Percentiles rank a stretch among this genome's conserved stretches.
phyloP scores from a whole-genome alignment of 2,888 invertebrate species.

The Rosalia funebris region DNA sequence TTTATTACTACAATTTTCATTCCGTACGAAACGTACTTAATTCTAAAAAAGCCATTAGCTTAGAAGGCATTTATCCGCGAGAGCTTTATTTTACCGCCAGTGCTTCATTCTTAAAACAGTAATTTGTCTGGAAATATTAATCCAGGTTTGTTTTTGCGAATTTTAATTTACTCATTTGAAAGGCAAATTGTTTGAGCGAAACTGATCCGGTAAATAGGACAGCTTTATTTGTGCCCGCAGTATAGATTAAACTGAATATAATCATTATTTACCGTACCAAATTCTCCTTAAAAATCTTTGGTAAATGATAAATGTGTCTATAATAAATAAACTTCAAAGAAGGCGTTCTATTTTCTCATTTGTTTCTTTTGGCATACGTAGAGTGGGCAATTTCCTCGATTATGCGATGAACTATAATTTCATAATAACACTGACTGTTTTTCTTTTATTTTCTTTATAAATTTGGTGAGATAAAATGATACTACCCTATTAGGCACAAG shows the following conservation, averaged over 20 bases:
- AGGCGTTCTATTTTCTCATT: too few species aligned
- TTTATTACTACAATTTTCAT: conserved; percentile 27
- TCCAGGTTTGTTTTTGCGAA: conserved; percentile 45
- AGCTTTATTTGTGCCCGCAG: conserved; percentile 40
- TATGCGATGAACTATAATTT: too few species aligned
- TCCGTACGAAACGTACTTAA: conserved; percentile 27
- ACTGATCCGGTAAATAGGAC: conserved; percentile 38
- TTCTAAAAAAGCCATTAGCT: conserved; percentile 32
- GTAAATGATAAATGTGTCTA: background rate
- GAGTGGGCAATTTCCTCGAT: too few species aligned
- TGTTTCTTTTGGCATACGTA: too few species aligned
- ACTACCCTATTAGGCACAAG: too few species aligned
- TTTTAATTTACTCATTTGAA: conserved; percentile 45
- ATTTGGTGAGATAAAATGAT: too few species aligned
- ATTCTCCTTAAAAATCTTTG: background rate
- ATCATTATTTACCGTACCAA: conserved; percentile 17
- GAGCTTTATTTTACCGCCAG: conserved; percentile 30
- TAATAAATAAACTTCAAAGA: too few species aligned
- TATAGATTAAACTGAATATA: conserved; percentile 31
- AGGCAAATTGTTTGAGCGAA: conserved; percentile 43
- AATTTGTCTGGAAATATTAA: conserved; percentile 48
- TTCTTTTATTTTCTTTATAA: too few species aligned
- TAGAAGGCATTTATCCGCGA: conserved; percentile 28
- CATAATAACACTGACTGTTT: too few species aligned
- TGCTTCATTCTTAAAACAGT: conserved; percentile 41